phyloP scores from a whole-genome alignment of 2,113 vertebrate species.

The Nymphicus hollandicus region DNA sequence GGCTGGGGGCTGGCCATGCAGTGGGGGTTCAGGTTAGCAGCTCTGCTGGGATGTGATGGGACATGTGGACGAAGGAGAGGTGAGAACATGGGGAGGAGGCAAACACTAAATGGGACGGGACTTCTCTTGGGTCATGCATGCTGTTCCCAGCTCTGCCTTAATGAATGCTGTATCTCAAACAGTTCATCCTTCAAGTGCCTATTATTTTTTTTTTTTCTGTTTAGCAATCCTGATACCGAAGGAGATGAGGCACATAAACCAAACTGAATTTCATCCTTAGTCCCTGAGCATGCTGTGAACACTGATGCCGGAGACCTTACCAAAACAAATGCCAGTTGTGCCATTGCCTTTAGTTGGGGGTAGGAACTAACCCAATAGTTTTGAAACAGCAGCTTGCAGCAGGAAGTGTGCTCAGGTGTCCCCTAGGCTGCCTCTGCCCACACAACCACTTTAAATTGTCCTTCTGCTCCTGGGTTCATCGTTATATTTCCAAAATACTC shows the following conservation, averaged over 20 bases:
- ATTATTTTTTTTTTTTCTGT: background rate
- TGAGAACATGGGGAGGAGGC: background rate
- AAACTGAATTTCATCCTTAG: background rate
- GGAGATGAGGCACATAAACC: background rate
- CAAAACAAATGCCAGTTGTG: background rate
- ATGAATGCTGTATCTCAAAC: background rate
- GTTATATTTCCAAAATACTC: background rate
- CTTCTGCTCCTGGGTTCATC: background rate
- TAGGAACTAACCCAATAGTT: background rate
- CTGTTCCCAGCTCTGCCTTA: background rate
- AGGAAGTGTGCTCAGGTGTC: background rate
- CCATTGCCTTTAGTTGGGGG: background rate
- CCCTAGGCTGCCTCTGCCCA: background rate
- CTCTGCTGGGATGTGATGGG: background rate
- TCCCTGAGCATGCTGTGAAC: background rate
- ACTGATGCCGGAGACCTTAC: background rate
- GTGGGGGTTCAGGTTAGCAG: background rate
- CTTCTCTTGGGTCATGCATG: rapidly evolving
- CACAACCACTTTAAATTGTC: background rate
- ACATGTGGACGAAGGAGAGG: background rate
- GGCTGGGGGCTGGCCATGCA: background rate
- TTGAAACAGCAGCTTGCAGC: background rate
- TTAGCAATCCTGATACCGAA: background rate
- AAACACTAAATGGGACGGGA: background rate
- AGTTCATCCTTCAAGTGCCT: background rate